Conservation (phyloP, 2,888 invertebrate genomes). For the Allacma fusca region DNA sequence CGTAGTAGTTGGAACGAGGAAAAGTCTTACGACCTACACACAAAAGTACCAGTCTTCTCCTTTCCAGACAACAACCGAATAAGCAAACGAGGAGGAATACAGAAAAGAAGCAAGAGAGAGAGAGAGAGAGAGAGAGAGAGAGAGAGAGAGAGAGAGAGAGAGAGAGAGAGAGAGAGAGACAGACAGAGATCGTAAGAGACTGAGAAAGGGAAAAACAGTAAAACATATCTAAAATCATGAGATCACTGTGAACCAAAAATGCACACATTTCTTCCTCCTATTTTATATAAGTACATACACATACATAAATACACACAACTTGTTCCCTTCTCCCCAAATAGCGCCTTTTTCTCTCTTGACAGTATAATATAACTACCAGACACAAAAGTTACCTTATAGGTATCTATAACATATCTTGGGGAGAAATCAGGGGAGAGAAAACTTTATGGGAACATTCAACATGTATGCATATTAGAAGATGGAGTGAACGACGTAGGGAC, state of each 20-base stretch:
- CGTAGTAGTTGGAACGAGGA: neutral
- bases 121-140: no score
- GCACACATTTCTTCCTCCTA: neutral
- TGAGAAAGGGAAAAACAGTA: neutral
- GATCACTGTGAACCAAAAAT: conserved; percentile 3
- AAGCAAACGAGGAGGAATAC: neutral
- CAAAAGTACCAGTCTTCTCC: no score
- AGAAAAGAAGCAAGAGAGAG: neutral
- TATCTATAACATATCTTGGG: neutral
- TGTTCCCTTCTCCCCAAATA: no score
- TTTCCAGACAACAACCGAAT: neutral
- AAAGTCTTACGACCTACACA: neutral
- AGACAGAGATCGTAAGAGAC: neutral
- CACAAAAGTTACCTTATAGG: no score
- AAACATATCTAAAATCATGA: conserved; percentile 16
- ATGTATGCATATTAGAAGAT: neutral
- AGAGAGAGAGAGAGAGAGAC: neutral
- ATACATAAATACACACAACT: no score
- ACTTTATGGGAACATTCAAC: neutral
- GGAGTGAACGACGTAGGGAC: neutral
- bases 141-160: neutral
- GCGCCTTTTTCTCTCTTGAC: no score
- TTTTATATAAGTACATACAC: neutral
- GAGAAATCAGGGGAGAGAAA: conserved; percentile 14
- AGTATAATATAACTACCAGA: no score